phyloP scores from a whole-genome alignment of 92 coral and sea anemone species.

The Palythoa grandiflora region DNA sequence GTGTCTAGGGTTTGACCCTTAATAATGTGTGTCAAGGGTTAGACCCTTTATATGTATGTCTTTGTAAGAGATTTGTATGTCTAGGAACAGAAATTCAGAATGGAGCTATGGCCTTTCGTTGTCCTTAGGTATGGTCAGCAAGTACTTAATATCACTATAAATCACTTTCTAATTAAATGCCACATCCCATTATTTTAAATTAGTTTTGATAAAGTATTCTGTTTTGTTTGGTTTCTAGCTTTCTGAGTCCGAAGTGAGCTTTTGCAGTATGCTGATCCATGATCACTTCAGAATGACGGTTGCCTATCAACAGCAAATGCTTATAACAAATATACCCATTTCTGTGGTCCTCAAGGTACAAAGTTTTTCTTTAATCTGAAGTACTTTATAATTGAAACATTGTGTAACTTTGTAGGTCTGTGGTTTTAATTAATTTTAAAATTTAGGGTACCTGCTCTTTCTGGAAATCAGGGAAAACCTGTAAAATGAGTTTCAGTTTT shows the following conservation, averaged over 20 bases:
- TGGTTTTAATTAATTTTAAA: too few species aligned
- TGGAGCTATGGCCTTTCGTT: too few species aligned
- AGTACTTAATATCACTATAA: not conserved
- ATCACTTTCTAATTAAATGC: not conserved
- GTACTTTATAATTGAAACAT: not conserved
- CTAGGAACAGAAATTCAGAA: too few species aligned
- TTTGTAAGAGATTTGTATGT: too few species aligned
- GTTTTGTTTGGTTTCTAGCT: slow-evolving; percentile 46
- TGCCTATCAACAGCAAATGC: slow-evolving; percentile 36
- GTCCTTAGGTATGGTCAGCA: not conserved
- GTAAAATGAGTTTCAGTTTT: too few species aligned
- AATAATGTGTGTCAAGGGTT: too few species aligned
- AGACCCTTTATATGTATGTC: too few species aligned
- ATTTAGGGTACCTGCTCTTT: not conserved
- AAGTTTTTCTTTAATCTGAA: not conserved
- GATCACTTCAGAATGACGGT: slow-evolving; percentile 51
- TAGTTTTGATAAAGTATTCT: not conserved
- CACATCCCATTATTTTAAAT: not conserved
- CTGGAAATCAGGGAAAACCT: not conserved
- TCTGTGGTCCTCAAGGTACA: slow-evolving; percentile 15
- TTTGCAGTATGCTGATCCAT: slow-evolving; percentile 62
- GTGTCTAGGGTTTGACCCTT: too few species aligned
- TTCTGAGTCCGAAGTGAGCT: slow-evolving; percentile 76
- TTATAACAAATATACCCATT: slow-evolving; percentile 24
- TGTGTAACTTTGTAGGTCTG: not conserved